Evolutionary conservation across 2,797 vertebrate species (phyloP), one percentile per base, ranked within the genome.

Genomic region (Adelosebastes latens): DNA sequence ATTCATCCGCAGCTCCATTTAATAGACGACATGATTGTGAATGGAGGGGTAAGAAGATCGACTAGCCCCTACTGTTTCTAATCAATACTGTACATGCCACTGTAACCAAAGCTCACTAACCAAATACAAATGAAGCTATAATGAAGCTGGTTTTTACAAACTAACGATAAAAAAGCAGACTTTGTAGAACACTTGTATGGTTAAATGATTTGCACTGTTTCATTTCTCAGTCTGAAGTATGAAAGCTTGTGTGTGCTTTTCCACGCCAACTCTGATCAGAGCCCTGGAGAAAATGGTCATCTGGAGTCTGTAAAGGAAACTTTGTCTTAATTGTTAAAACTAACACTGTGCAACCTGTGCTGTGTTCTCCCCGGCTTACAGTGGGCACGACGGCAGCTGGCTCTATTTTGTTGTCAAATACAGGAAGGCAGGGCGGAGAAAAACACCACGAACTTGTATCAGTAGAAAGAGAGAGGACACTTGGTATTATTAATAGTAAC

Each of bases 401-500:
- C 90, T 93, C 93, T 91, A 95, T 96, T 96, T 96, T 93, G 93
- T 95, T 96, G 95, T 96, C 95, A 96, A 94, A 93, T 86, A 90
- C 93, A 94, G 94, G 94, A 96, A 95, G 93, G 85, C 86, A 81
- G 72, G 73, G 86, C 80, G 73, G 84, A 81, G 90, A 91, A 89
- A 93, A 94, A 92, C 90, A 93, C 91, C 92, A 88, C 86, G 85
- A 94, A 93, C 92, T 90, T 90, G 82, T 94, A 95, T 95, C 93
- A 92, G 92, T 75, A 39, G 75, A 77, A 87, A 82, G 82, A 80
- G 86, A 93, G 92, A 93, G 91, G 93, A 95, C 92, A 95, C 94
- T 94, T 93, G 91, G 85, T 93, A 94, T 95, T 96, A 96, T 95
- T 96, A 96, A 96, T 95, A 96, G 95, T 90, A 95, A 90, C 91